phyloP scores from a whole-genome alignment of 2,113 vertebrate species.

The Cynopterus brachyotis region DNA sequence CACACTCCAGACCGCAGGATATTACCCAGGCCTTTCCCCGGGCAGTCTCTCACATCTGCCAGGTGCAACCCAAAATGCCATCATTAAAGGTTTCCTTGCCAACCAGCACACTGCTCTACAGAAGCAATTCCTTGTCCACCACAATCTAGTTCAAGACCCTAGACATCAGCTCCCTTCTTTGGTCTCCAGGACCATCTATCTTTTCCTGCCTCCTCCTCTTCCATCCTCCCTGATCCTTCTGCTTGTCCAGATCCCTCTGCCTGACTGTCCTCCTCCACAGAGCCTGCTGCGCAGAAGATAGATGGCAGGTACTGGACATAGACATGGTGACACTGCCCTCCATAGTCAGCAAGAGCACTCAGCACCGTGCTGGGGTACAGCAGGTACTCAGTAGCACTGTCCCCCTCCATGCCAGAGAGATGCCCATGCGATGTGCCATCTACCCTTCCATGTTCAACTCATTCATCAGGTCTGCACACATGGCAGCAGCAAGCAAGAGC shows the following conservation, averaged over 20 bases:
- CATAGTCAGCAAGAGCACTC: background rate
- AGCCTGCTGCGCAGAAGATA: background rate
- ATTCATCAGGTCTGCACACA: background rate
- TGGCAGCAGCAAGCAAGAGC: background rate
- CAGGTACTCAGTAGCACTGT: rapidly evolving
- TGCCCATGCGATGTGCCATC: rapidly evolving
- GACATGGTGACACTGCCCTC: background rate
- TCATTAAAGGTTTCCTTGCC: background rate
- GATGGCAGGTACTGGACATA: background rate
- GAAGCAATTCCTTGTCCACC: background rate
- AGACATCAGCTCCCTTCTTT: background rate
- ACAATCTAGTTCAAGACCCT: background rate
- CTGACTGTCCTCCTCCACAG: background rate
- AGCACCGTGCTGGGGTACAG: rapidly evolving
- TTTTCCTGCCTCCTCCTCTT: background rate
- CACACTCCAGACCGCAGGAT: background rate
- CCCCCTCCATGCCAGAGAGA: background rate
- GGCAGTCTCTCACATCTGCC: background rate
- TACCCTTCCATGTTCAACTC: background rate
- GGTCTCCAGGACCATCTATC: background rate
- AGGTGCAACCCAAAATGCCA: rapidly evolving
- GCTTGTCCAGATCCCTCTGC: background rate
- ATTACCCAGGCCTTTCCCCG: background rate
- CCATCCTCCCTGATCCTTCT: background rate
- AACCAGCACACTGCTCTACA: background rate